A percentile compares a stretch with the other conserved stretches of the same genome.
phyloP scores from a whole-genome alignment of 2,888 invertebrate genomes.

The Epirrhoe tristata region DNA sequence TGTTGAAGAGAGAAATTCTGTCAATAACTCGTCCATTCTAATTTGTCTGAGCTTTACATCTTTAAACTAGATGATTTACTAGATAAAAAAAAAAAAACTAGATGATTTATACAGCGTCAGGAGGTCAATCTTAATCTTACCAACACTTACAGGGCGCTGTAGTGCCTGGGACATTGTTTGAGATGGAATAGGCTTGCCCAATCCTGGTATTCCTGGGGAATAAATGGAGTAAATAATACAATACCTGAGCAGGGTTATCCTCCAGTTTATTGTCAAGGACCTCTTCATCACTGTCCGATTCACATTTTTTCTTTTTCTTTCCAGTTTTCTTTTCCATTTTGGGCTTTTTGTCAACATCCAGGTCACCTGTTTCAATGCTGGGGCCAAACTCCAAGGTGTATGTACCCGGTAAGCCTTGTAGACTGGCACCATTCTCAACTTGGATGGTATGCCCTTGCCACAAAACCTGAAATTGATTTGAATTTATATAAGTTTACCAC shows the following conservation, averaged over 20 bases:
- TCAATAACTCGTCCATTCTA: too few species aligned
- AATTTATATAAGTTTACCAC: background rate
- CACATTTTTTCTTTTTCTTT: conserved; percentile 83
- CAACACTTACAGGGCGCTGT: too few species aligned
- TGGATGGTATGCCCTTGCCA: conserved; percentile 89
- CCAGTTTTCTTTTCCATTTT: conserved; percentile 77
- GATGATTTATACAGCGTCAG: too few species aligned
- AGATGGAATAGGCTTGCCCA: too few species aligned
- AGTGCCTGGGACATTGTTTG: too few species aligned
- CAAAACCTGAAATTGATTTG: conserved; percentile 79
- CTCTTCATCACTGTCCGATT: conserved; percentile 79
- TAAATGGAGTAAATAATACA: conserved; percentile 6
- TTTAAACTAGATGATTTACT: too few species aligned
- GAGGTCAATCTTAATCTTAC: too few species aligned
- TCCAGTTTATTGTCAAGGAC: conserved; percentile 88
- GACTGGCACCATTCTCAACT: conserved; percentile 82
- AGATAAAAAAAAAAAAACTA: too few species aligned
- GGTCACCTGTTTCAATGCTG: conserved; percentile 65
- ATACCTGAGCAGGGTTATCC: conserved; percentile 87
- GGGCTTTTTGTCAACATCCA: conserved; percentile 78
- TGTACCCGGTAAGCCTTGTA: conserved; percentile 67
- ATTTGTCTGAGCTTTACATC: too few species aligned
- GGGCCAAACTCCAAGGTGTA: conserved; percentile 75
- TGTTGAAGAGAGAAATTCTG: too few species aligned
- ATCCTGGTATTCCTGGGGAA: background rate